Evolutionary conservation across 2,888 invertebrate genomes (phyloP).

Genomic region (Teleogryllus oceanicus): DNA sequence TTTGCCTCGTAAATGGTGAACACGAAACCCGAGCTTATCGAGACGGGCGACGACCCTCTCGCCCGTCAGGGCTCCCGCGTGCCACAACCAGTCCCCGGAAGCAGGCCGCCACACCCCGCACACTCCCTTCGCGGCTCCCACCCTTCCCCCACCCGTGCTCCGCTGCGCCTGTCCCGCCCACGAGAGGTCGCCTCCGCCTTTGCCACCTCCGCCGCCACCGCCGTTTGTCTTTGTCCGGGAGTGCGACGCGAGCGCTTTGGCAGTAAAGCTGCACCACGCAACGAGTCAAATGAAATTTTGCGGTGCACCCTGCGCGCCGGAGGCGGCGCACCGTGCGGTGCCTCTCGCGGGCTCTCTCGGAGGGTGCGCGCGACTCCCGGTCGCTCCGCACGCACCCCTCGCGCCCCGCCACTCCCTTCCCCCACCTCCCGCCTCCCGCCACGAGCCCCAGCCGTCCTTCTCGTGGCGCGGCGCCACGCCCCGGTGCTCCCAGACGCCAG

Average conservation of each 20-base stretch:
- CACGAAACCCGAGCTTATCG: conserved; percentile 9
- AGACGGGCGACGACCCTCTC: not conserved
- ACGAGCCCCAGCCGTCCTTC: not conserved
- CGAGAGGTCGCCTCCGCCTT: not conserved
- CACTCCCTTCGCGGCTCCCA: not conserved
- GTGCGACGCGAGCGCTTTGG: not conserved
- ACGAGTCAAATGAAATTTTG: not conserved
- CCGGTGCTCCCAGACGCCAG: not conserved
- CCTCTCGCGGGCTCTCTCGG: too few relatives aligned
- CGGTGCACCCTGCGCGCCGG: not conserved
- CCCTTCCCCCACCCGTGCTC: not conserved
- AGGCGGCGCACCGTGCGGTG: too few relatives aligned
- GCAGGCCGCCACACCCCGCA: not conserved
- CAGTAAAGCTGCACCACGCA: not conserved
- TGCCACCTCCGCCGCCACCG: not conserved
- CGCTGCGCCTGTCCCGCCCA: not conserved
- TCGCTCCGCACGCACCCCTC: not conserved
- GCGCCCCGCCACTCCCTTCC: not conserved
- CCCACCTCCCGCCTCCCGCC: not conserved
- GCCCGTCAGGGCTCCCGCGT: not conserved
- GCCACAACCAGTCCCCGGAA: not conserved
- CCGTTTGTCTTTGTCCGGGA: not conserved
- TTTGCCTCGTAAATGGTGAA: conserved; percentile 7
- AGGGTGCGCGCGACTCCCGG: not conserved
- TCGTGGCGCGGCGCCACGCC: not conserved